phyloP scores from a whole-genome alignment of 2,113 vertebrate genomes.

The Mus pahari region DNA sequence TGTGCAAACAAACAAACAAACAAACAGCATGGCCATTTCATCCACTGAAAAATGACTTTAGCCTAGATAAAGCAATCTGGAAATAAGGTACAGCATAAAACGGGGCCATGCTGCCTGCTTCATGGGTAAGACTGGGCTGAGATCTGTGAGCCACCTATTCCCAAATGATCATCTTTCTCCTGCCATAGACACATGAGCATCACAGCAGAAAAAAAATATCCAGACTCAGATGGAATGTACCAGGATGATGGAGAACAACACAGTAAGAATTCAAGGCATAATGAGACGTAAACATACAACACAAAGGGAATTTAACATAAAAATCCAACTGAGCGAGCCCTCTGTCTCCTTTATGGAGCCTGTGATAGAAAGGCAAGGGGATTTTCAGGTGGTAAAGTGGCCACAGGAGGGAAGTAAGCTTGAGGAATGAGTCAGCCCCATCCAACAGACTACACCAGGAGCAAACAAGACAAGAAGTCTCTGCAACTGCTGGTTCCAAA shows the following conservation, averaged over 20 bases:
- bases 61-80: neutral
- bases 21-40: neutral
- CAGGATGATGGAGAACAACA: slow-evolving; percentile 13
- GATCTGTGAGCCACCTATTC: neutral
- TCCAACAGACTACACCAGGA: neutral
- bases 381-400: slow-evolving; percentile 45
- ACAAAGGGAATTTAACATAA: slow-evolving; percentile 67
- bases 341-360: slow-evolving; percentile 26
- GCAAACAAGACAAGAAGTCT: slow-evolving; percentile 48
- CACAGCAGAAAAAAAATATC: neutral
- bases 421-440: slow-evolving; percentile 49
- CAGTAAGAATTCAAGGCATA: slow-evolving; percentile 48
- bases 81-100: neutral
- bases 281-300: slow-evolving; percentile 48
- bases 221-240: neutral
- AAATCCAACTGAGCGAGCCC: slow-evolving; percentile 39
- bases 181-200: neutral
- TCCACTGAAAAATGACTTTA: slow-evolving; percentile 27
- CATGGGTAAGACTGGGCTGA: neutral
- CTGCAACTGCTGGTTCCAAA: neutral
- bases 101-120: neutral
- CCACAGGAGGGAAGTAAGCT: slow-evolving; percentile 57
- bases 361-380: neutral
- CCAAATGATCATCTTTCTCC: neutral
- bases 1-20: neutral